Conservation (phyloP, 2,797 vertebrate genomes). For the Streptopelia turtur region DNA sequence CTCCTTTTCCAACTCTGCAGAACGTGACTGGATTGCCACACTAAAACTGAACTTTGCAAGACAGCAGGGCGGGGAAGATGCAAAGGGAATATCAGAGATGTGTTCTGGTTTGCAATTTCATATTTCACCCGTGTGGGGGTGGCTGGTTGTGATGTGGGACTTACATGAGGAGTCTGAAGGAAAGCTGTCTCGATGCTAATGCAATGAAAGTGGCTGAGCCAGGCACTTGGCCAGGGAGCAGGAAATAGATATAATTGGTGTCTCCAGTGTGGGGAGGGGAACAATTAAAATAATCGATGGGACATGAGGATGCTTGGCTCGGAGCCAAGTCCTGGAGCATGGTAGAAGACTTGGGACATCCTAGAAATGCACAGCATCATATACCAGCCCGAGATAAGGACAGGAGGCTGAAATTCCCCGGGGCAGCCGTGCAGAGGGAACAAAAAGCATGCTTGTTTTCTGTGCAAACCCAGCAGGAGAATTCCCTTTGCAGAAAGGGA, state of each 20-base stretch:
- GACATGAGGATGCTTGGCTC: neutral
- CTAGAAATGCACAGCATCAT: neutral
- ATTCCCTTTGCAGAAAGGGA: neutral
- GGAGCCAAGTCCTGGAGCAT: neutral
- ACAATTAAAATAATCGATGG: conserved; percentile 7
- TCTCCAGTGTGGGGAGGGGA: conserved; percentile 10
- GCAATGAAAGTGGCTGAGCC: conserved; percentile 27
- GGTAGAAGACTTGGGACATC: neutral
- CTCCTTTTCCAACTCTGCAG: neutral
- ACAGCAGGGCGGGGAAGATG: neutral
- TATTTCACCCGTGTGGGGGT: neutral
- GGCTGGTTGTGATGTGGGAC: neutral
- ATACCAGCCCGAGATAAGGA: neutral
- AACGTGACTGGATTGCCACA: neutral
- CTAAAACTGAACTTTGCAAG: neutral
- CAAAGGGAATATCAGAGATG: neutral
- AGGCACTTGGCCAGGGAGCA: conserved; percentile 27
- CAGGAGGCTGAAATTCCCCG: neutral
- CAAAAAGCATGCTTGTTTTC: neutral
- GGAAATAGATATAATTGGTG: conserved; percentile 14
- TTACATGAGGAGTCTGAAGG: neutral
- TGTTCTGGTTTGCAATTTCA: neutral
- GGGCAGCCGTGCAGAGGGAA: neutral
- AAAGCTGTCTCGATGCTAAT: conserved; percentile 22
- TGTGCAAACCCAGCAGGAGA: neutral